Evolutionary conservation across 2,797 vertebrate genomes (phyloP), one percentile per base, ranked within the genome.

Genomic region (Sebastes wilsoni): DNA sequence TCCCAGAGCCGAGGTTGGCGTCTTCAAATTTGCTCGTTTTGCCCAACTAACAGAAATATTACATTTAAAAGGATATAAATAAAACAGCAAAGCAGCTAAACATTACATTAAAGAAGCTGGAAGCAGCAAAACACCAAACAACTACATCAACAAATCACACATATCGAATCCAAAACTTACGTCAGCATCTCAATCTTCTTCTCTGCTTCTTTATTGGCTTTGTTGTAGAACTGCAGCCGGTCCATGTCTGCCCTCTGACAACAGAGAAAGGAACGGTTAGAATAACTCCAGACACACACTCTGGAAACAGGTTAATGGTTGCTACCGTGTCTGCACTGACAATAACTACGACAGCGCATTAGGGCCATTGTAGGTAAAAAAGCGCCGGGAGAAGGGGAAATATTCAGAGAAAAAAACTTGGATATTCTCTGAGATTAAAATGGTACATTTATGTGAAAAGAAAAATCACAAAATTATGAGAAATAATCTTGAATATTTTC

Each of bases 161-260:
- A 6, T 0, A 7, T 61, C 27, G 60, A 2, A 65, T 49, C 7
- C 1, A 46, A 69, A 1, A 86, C 93, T 92, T 77, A 94, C 94
- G 83, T 93, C 32, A 96, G 89, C 8, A 85, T 89, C 81, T 93
- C 91, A 0, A 96, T 95, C 86, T 94, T 96, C 88, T 81, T 93
- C 80, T 96, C 95, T 13, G 93, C 92, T 14, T 95, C 93, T 59
- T 74, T 79, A 18, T 80, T 93, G 77, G 81, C 82, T 85, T 75
- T 93, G 27, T 59, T 89, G 80, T 71, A 94, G 2, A 60, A 8
- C 80, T 95, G 94, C 49, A 94, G 91, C 36, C 71, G 79, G 70
- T 96, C 95, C 90, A 92, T 72, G 74, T 93, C 94, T 5, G 93
- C 67, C 60, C 95, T 93, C 96, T 96, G 85, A 56, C 34, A 72